These are phyloP conservation scores for Electrona antarctica DNA, from an alignment of 2,113 vertebrate genomes.

Conservation along the genomic window DNA sequence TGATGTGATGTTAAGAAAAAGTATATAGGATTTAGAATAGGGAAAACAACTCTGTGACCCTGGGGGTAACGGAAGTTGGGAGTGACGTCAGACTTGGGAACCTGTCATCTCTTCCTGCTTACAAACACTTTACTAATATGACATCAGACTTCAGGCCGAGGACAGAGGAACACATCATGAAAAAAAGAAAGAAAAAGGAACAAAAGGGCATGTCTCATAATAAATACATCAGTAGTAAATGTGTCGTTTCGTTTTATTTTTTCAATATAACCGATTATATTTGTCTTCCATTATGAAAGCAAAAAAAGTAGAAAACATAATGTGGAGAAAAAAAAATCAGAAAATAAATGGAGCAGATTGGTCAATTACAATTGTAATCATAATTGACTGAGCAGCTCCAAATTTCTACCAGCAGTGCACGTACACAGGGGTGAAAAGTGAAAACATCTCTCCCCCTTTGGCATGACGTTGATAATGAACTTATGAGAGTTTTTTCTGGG, in stretches of 20 bases:
- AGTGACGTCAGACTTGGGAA: too few relatives aligned
- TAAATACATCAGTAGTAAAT: conserved; percentile 68
- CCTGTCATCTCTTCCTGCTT: conserved; percentile 7
- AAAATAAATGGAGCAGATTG: too few relatives aligned
- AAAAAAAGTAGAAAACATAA: not conserved
- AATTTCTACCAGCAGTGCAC: not conserved
- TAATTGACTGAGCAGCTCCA: not conserved
- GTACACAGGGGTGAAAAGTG: too few relatives aligned
- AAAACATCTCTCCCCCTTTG: not conserved
- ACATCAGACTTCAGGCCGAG: conserved; percentile 23
- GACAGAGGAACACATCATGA: not conserved
- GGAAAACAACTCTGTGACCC: too few relatives aligned
- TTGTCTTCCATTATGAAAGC: not conserved
- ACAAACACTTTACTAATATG: conserved; percentile 44
- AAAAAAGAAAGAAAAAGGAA: conserved; percentile 13
- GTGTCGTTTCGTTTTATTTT: not conserved
- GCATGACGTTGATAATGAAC: not conserved
- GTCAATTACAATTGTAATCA: too few relatives aligned
- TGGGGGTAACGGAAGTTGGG: too few relatives aligned
- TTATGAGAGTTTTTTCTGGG: not conserved
- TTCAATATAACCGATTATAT: conserved; percentile 8
- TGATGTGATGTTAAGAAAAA: too few relatives aligned
- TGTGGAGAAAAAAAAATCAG: not conserved
- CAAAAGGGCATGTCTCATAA: conserved; percentile 13
- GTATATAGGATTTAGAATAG: too few relatives aligned